Base-by-base conservation (phyloP, 2,888 invertebrate genomes). In the Pharmacophagus antenor region DNA sequence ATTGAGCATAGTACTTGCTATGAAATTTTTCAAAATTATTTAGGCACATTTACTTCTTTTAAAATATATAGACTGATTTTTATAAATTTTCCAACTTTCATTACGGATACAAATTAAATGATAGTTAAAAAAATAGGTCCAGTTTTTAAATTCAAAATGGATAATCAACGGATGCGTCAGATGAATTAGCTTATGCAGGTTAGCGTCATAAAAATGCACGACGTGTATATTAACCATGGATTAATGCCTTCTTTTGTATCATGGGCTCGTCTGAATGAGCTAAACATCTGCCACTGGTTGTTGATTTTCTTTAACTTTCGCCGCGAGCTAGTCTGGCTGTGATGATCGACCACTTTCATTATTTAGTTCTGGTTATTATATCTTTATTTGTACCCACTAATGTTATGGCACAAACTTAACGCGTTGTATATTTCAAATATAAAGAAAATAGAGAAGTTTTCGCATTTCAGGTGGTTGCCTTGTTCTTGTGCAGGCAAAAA, bases 271-370 rank as follows among this genome's bases (percentile, higher is more conserved):
- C 53, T 48, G 48, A 48, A 41, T 44, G 42, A 44, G 8, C 48
- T 48, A 25, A 59, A 48, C 53, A 53, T 58, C 58, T 59, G 58
- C 54, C 49, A 27, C 54, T 49, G 25, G 48, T n/a, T 53, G 23
- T 18, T 17, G 8, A 52, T 47, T 31, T 41, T 37, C 37, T 37
- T 44, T 47, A 37, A 41, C 41, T 47, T 48, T 8, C 17, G 54
- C 59, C 42, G 49, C 54, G 27, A 58, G 46, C 51, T 17, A 51
- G 6, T 17, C 21, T 12, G 20, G 10, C 27, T 22, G 47, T 31
- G 42, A 20, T 18, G 42, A n/a, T 17, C 42, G n/a, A 18, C 42
- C 27, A 10, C 27, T 10, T 27, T 27, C 27, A 27, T 27, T 27
- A 27, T 27, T 7, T 10, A 27, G 27, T n/a, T n/a, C n/a, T n/a